Base-by-base conservation (phyloP, 2,888 invertebrate genomes). In the Macaria notata region DNA sequence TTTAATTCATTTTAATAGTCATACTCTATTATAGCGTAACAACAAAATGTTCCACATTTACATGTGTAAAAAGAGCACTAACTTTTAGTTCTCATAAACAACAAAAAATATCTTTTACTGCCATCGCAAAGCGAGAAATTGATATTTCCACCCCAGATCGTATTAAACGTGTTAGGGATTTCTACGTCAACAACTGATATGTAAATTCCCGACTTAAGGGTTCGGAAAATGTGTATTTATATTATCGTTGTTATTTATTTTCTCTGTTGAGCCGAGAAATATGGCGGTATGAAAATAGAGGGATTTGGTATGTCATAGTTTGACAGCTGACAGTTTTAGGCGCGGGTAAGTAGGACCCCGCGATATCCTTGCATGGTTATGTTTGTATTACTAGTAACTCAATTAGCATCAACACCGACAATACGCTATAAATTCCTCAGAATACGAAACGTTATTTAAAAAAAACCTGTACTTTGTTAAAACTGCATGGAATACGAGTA, bases 241-340 rank as follows among this genome's bases (percentile, higher is more conserved):
- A 86, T 81, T 84, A 87, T 84, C 77, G 84, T 79, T 81, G 84
- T 86, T 88, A 88, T 89, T 90, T 90, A 90, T 89, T 89, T 90
- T 87, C 84, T 85, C 83, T 78, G 76, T 79, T 81, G 86, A 83
- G 81, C 83, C 84, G 82, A 87, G 85, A 89, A 88, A 86, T 89
- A 87, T 88, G 80, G 80, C 76, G 76, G 81, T 83, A 90, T 88
- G 88, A 89, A 87, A 89, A 90, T 89, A 73, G 70, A 77, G 80
- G 89, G 89, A 86, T 90, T 89, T 86, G 72, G 73, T 75, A 69
- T 75, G 84, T 79, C 80, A 80, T 81, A 83, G 82, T 88, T 86
- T 89, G 90, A 91, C 90, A 88, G 83, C 79, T 89, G 90, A 90
- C 90, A 89, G 89, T 84, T 88, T 88, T 86, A 82, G 77, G 76